Evolutionary conservation across 2,888 invertebrate genomes (phyloP).

Genomic region (Tinea pellionella): DNA sequence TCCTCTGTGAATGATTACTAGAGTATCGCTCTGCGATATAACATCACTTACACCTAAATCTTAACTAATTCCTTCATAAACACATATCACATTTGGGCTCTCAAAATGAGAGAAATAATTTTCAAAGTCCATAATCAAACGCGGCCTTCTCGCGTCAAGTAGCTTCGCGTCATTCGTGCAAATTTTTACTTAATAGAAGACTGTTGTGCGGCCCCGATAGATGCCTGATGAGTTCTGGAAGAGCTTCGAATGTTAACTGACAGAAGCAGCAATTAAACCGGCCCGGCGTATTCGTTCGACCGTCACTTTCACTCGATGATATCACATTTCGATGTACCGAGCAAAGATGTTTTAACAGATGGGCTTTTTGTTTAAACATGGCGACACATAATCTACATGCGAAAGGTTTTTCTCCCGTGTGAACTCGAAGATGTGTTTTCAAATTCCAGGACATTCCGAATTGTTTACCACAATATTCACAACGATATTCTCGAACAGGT

Average conservation of each 20-base stretch:
- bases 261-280: constrained; percentile 91
- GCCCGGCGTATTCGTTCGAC: constrained; percentile 70
- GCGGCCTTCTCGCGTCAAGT: constrained; percentile 38
- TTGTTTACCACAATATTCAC: constrained; percentile 90
- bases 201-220: constrained; percentile 90
- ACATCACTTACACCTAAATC: constrained; percentile 47
- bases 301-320: constrained; percentile 82
- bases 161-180: constrained; percentile 75
- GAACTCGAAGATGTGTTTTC: constrained; percentile 88
- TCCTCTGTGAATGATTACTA: constrained; percentile 27
- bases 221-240: constrained; percentile 88
- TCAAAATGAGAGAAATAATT: constrained; percentile 46
- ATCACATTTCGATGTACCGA: constrained; percentile 91
- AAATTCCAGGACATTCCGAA: constrained; percentile 95
- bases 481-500: constrained; percentile 86
- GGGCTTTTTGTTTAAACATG: constrained; percentile 93
- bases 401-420: constrained; percentile 90
- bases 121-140: constrained; percentile 57
- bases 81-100: constrained; percentile 69
- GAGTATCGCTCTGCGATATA: constrained; percentile 65
- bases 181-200: constrained; percentile 86
- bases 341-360: constrained; percentile 87
- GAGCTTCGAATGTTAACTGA: constrained; percentile 84
- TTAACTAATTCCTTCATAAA: constrained; percentile 57
- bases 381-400: constrained; percentile 90